Conservation (phyloP, 2,113 vertebrate species). For the Bujurquina vittata region DNA sequence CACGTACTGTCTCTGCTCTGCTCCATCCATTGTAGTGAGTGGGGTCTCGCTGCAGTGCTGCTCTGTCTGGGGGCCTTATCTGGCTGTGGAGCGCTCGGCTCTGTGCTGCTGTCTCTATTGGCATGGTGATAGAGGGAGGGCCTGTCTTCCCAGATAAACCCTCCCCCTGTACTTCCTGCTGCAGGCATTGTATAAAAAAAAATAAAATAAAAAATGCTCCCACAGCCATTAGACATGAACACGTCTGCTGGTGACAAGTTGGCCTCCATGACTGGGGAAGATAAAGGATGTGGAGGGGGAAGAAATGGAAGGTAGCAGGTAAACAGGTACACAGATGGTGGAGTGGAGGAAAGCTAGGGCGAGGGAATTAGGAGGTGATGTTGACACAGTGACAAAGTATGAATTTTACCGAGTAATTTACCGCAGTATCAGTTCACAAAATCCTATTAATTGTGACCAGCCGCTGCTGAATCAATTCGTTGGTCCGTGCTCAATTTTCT, state of each 20-base stretch:
- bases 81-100: constrained; percentile 48
- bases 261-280: constrained; percentile 49
- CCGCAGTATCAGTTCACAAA: constrained; percentile 14
- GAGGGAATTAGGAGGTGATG: constrained; percentile 3
- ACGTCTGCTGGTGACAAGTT: constrained; percentile 57
- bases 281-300: constrained; percentile 45
- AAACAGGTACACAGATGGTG: constrained; percentile 30
- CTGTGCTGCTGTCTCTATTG: constrained; percentile 65
- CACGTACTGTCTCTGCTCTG: constrained; percentile 36
- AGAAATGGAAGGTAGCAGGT: constrained; percentile 25
- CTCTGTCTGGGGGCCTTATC: constrained; percentile 75
- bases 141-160: constrained; percentile 79
- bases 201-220: constrained; percentile 40
- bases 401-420: constrained; percentile 20
- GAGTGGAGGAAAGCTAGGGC: neutral
- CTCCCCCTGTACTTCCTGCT: constrained; percentile 69
- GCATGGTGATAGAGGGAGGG: constrained; percentile 72
- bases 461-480: neutral
- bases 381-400: neutral
- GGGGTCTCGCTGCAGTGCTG: constrained; percentile 45
- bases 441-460: neutral
- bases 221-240: constrained; percentile 65
- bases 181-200: constrained; percentile 37
- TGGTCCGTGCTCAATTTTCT: neutral
- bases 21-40: constrained; percentile 52